Evolutionary conservation across 1,140 invertebrate genomes (phyloP).

Genomic region (Manduca sexta): DNA sequence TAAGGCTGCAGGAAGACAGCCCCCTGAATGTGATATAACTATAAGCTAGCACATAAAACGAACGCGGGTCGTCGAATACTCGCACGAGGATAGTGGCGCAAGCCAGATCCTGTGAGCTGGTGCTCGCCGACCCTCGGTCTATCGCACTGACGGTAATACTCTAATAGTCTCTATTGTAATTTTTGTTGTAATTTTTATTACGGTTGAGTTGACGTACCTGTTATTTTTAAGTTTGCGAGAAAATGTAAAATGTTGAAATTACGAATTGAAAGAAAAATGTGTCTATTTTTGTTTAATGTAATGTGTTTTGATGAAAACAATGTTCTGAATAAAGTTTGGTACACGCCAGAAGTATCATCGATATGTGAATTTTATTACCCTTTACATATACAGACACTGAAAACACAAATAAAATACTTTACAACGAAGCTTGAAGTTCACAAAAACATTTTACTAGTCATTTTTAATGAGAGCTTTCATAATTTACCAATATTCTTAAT

Average conservation of each 20-base stretch:
- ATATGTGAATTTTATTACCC: no score
- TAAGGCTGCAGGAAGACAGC: slow-evolving; percentile 67
- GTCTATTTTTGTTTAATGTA: slow-evolving; percentile 17
- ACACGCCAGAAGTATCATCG: slow-evolving; percentile 26
- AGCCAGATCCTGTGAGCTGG: slow-evolving; percentile 36
- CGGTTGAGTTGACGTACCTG: slow-evolving; percentile 69
- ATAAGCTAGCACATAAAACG: slow-evolving; percentile 59
- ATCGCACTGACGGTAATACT: slow-evolving; percentile 47
- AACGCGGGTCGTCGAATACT: slow-evolving; percentile 29
- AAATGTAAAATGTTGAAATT: not conserved
- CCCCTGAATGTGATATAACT: slow-evolving; percentile 68
- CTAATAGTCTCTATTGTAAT: slow-evolving; percentile 41
- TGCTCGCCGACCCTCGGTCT: slow-evolving; percentile 32
- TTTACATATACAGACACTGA: no score
- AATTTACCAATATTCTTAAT: no score
- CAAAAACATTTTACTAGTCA: no score
- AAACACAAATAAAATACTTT: no score
- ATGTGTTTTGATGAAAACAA: not conserved
- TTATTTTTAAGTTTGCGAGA: slow-evolving; percentile 38
- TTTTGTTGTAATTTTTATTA: slow-evolving; percentile 55
- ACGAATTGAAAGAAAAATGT: not conserved
- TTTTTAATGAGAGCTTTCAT: no score
- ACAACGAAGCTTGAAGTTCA: no score
- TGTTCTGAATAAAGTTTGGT: slow-evolving; percentile 43
- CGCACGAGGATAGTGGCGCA: slow-evolving; percentile 33